Evolutionary conservation across 2,888 invertebrate genomes (phyloP), one percentile per base, ranked within the genome.

Genomic region (Hirtodrosophila alboralis): DNA sequence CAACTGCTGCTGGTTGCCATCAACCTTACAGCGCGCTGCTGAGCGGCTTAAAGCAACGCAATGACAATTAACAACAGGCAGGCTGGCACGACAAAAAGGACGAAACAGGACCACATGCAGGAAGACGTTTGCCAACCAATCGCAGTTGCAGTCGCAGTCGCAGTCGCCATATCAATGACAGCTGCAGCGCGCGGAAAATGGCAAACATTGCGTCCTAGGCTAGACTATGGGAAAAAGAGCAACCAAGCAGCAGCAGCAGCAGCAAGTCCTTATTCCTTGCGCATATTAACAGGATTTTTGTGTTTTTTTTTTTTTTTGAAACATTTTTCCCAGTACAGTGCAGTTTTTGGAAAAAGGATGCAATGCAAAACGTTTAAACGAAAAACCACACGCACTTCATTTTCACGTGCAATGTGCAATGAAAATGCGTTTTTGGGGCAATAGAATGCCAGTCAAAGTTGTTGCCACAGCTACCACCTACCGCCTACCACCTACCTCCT

Each of bases 1-100:
- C 36, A 43, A 18, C 27, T 6, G 30, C 31, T 23, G 13, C 12
- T 40, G 23, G 56, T 27, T 67, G 45, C 49, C 45, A 41, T 52
- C 40, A 63, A 41, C 47, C 33, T 40, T 52, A 54, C 49, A 43
- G n/a, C n/a, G n/a, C n/a, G 60, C 56, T 57, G 58, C 54, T 69
- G 83, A 75, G 71, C 68, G 68, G 84, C 78, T 80, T 80, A 80
- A 74, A 84, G 66, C 69, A 65, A 61, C 61, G 74, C 77, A 84
- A 84, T 77, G 81, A 77, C 81, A 79, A 80, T 84, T 79, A 79
- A 79, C 72, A 74, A 80, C 76, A 76, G 76, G 77, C 75, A n/a
- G n/a, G n/a, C n/a, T n/a, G n/a, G n/a, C n/a, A n/a, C n/a, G 74
- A 67, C 77, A 53, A 76, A 27, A 30, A 27, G n/a, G 31, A 18